Base-by-base conservation (phyloP, 1,140 invertebrate genomes). In the Drosophila ambigua region DNA sequence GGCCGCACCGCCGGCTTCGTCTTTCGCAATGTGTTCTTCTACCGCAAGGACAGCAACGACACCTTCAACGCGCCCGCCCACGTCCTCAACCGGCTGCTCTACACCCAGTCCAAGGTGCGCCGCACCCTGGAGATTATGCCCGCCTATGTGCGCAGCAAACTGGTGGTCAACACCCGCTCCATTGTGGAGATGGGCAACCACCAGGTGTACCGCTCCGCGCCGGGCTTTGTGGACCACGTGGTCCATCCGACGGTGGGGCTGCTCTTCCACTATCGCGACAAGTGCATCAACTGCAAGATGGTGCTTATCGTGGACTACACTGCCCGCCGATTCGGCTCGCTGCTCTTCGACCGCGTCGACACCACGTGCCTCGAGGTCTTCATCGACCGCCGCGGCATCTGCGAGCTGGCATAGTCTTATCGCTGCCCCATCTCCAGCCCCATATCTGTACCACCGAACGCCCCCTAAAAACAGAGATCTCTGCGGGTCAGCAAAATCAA, bases 21-120 rank as follows among this genome's bases (percentile, higher is more conserved):
- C 48, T 94, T 95, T 76, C 93, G 93, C 75, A 95, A 95, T 78
- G 93, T 93, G 11, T 95, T 95, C 85, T 95, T 95, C 79, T 94
- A 94, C 63, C 84, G 94, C 1, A 92, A 94, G 69, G 94, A 94
- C 81, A 92, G 93, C 2, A 92, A 94, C 52, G 94, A 95, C 48
- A 74, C 89, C 31, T 85, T 91, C 48, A 92, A 91, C 92, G 64
- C 91, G 64, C 64, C 93, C 72, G 26, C 87, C 87, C 72, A 90
- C 72, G 43, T 93, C 83, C 15, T 83, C 77, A 73, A 93, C 90
- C 45, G 91, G 72, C 13, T 93, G 59, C 73, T 90, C 4, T 87
- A 93, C 13, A 93, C 93, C 4, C 92, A 94, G 50, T 77, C 90
- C 2, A 94, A 95, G 81, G 94, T 94, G 2, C 79, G 90, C 7